phyloP scores from a whole-genome alignment of 1,140 invertebrate species.

The Diprion similis region DNA sequence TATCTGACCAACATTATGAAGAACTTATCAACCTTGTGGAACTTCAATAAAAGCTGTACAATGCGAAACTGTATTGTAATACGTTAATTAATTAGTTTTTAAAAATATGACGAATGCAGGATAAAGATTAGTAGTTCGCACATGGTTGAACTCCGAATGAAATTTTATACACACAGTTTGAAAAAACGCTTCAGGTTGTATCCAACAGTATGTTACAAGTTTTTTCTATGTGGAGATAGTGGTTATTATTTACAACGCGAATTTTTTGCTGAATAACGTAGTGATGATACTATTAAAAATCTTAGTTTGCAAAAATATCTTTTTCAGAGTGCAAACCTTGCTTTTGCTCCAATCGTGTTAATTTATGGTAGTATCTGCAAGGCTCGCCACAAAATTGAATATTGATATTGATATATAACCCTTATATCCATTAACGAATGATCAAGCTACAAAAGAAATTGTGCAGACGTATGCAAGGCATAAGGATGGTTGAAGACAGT shows the following conservation, averaged over 20 bases:
- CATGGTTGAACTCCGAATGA: background rate
- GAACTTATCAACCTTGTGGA: background rate
- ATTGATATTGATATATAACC: slow-evolving; percentile 14
- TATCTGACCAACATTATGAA: background rate
- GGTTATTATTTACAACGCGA: background rate
- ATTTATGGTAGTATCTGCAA: background rate
- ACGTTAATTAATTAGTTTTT: background rate
- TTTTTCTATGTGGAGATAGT: background rate
- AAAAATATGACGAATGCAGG: slow-evolving; percentile 19
- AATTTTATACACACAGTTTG: too few species aligned
- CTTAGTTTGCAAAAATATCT: background rate
- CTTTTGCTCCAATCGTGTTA: background rate
- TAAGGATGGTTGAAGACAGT: slow-evolving; percentile 22
- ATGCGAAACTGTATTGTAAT: background rate
- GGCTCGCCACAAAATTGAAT: background rate
- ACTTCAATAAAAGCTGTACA: background rate
- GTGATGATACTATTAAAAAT: too few species aligned
- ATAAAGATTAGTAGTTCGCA: slow-evolving; percentile 13
- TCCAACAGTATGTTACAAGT: background rate
- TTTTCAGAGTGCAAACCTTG: background rate
- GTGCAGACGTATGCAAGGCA: background rate
- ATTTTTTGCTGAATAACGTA: background rate
- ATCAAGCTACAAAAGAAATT: background rate
- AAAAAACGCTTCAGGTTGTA: too few species aligned
- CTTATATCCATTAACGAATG: slow-evolving; percentile 12